Conservation (phyloP, 2,797 vertebrate genomes). For the Sibirionetta formosa region DNA sequence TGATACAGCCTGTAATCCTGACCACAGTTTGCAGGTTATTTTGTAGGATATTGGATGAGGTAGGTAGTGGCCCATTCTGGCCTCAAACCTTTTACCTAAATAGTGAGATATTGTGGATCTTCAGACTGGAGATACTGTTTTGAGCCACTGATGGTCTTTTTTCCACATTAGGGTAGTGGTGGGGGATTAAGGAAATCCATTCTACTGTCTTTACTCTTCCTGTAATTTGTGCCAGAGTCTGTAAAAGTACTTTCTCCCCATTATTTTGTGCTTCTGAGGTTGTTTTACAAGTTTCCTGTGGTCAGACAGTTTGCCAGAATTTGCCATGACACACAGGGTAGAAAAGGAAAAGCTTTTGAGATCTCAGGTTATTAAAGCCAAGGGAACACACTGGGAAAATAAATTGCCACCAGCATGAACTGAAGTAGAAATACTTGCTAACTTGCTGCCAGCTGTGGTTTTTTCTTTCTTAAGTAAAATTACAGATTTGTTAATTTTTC, state of each 20-base stretch:
- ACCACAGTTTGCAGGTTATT: background rate
- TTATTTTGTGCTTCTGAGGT: background rate
- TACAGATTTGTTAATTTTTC: background rate
- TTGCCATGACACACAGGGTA: background rate
- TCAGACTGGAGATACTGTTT: background rate
- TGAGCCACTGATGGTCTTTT: background rate
- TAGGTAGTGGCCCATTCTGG: background rate
- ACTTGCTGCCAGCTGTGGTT: conserved; percentile 2
- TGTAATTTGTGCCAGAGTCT: background rate
- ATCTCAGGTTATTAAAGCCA: conserved; percentile 41
- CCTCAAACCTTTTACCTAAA: background rate
- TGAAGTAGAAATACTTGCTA: conserved; percentile 59
- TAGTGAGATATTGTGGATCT: background rate
- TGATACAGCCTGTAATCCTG: background rate
- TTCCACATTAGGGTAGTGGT: background rate
- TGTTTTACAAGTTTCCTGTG: conserved; percentile 30
- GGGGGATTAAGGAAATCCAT: background rate
- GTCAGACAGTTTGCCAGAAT: conserved; percentile 30
- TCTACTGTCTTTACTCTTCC: background rate
- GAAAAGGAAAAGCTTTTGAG: conserved; percentile 35
- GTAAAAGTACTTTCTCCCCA: background rate
- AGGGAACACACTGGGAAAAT: conserved; percentile 37
- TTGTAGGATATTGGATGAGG: background rate
- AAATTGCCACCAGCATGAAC: conserved; percentile 47
- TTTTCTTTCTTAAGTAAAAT: background rate